Conservation (phyloP, 2,113 vertebrate genomes). For the Mesitornis unicolor region DNA sequence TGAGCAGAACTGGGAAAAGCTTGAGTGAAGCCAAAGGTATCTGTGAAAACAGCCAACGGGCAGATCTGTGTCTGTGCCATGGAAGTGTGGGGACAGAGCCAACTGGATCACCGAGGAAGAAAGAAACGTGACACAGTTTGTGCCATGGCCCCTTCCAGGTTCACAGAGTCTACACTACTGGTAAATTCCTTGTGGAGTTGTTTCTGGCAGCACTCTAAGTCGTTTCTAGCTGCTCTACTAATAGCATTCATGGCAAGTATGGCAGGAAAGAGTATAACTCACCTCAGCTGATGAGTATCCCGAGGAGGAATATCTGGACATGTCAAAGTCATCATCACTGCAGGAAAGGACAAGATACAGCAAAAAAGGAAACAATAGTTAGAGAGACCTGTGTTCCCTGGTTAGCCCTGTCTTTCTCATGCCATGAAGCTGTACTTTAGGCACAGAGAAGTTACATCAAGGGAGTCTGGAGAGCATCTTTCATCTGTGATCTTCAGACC, state of each 20-base stretch:
- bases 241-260: not conserved
- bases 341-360: conserved; percentile 31
- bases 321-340: conserved; percentile 98
- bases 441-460: not conserved
- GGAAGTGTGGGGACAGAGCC: not conserved
- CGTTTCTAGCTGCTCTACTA: not conserved
- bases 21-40: not conserved
- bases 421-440: not conserved
- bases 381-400: not conserved
- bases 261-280: conserved; percentile 61
- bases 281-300: conserved; percentile 99
- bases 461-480: not conserved
- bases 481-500: not conserved
- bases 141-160: not conserved
- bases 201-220: not conserved
- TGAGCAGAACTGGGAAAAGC: not conserved
- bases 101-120: not conserved
- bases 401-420: not conserved
- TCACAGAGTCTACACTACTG: not conserved
- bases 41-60: not conserved
- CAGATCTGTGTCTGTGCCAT: not conserved
- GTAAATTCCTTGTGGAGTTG: not conserved
- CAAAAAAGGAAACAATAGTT: not conserved
- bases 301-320: conserved; percentile 98
- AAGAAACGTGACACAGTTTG: not conserved